Conservation (phyloP, 2,797 vertebrate genomes). For the Cryptoblepharus egeriae region DNA sequence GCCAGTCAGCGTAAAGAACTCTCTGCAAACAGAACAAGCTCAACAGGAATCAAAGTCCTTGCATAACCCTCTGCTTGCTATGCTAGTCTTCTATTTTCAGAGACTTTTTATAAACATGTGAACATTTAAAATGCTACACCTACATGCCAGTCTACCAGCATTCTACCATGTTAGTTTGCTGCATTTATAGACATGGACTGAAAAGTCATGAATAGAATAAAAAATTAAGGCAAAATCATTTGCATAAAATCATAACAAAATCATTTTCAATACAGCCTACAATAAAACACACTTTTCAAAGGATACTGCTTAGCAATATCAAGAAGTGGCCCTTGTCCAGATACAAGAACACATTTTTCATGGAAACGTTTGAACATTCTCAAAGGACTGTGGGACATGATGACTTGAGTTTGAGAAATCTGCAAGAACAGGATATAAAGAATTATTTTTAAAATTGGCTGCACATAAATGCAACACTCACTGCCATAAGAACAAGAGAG, state of each 20-base stretch:
- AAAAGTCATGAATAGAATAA: neutral
- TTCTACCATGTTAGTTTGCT: too few relatives aligned
- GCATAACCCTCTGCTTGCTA: too few relatives aligned
- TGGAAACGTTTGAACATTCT: constrained; percentile 85
- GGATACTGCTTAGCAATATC: constrained; percentile 91
- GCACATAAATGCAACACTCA: neutral
- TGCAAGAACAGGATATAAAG: constrained; percentile 57
- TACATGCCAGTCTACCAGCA: too few relatives aligned
- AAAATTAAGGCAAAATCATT: neutral
- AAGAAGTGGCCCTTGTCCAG: constrained; percentile 88
- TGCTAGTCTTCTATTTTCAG: too few relatives aligned
- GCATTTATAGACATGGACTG: too few relatives aligned
- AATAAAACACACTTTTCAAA: constrained; percentile 39
- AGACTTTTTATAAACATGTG: too few relatives aligned
- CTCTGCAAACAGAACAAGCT: too few relatives aligned
- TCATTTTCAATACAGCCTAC: neutral
- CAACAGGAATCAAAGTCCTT: too few relatives aligned
- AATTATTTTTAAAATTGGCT: neutral
- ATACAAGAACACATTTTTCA: constrained; percentile 87
- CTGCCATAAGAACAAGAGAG: neutral
- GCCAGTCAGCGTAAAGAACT: too few relatives aligned
- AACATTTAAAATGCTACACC: too few relatives aligned
- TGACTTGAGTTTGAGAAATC: constrained; percentile 87
- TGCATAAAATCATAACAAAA: neutral
- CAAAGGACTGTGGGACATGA: constrained; percentile 91